Base-by-base conservation (phyloP, 2,888 invertebrate genomes). In the Drosophila falleni region DNA sequence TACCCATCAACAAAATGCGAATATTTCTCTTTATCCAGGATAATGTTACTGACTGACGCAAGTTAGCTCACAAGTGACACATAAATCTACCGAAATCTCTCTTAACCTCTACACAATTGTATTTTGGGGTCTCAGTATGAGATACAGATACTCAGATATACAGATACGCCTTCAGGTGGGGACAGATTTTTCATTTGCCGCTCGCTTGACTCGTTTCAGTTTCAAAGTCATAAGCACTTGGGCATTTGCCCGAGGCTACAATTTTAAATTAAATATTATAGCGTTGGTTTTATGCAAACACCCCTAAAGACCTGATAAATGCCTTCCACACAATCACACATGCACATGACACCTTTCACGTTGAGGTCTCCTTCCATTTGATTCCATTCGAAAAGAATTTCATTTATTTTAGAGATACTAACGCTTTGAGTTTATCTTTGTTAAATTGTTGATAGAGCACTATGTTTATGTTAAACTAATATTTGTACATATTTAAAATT, bases 221-320 rank as follows among this genome's bases (percentile, higher is more conserved):
- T 54, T 53, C 55, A 56, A 75, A 69, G 56, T 75, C 65, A 74
- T 49, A 65, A 67, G 58, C 53, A n/a, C n/a, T n/a, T n/a, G n/a
- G n/a, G n/a, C n/a, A n/a, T 42, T 56, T 69, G 80, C 83, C 67
- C 11, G 35, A 26, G 71, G 78, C 66, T 62, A 62, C 69, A 61
- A 74, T 70, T 84, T 87, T 72, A 84, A 87, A 81, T 81, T 76
- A 78, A 78, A 87, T 83, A 74, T 87, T 81, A 63, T 55, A 58
- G 55, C 67, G 54, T 63, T 67, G 74, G 60, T 53, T 70, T 68
- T 56, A 60, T 68, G 63, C 62, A 70, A 64, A 73, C 31, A 70
- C 66, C 66, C 66, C 49, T 23, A 59, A 56, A 60, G 49, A 26
- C 61, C 60, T 61, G 84, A 86, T 78, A 76, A 77, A 63, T 66